Conservation (phyloP, 1,140 invertebrate species). For the Laupala kohalensis region DNA sequence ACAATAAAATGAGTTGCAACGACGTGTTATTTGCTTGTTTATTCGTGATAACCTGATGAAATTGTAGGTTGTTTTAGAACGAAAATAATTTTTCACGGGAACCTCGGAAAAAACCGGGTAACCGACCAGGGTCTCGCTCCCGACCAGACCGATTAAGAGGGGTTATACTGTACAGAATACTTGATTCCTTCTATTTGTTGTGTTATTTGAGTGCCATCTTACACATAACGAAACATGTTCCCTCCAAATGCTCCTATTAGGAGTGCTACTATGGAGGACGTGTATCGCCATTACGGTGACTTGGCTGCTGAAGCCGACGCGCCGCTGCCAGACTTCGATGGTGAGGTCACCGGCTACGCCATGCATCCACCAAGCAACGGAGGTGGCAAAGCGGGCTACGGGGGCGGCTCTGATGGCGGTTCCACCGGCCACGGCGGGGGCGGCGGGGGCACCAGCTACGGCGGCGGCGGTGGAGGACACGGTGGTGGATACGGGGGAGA, state of each 20-base stretch:
- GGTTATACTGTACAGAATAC: background rate
- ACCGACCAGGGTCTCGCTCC: too few species aligned
- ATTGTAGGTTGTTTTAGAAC: background rate
- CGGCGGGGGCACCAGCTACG: conserved; percentile 31
- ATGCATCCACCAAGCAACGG: background rate
- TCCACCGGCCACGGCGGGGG: conserved; percentile 22
- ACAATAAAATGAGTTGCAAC: too few species aligned
- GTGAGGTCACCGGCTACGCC: conserved; percentile 19
- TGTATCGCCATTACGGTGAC: conserved; percentile 38
- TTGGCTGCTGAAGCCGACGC: conserved; percentile 8
- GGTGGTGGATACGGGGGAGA: background rate
- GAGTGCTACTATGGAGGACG: conserved; percentile 43
- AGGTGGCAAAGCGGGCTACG: conserved; percentile 18
- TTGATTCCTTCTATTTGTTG: background rate
- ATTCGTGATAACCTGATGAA: too few species aligned
- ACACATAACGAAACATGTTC: background rate
- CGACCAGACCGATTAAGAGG: too few species aligned
- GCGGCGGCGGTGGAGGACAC: background rate
- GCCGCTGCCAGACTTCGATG: conserved; percentile 11
- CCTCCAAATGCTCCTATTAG: conserved; percentile 22
- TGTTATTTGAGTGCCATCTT: background rate
- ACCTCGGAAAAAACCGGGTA: background rate
- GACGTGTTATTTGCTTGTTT: too few species aligned
- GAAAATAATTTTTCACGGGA: background rate
- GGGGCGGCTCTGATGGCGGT: background rate